These are phyloP conservation scores for Ophion slaviceki DNA, from an alignment of 2,888 invertebrate genomes.

Conservation along the genomic window DNA sequence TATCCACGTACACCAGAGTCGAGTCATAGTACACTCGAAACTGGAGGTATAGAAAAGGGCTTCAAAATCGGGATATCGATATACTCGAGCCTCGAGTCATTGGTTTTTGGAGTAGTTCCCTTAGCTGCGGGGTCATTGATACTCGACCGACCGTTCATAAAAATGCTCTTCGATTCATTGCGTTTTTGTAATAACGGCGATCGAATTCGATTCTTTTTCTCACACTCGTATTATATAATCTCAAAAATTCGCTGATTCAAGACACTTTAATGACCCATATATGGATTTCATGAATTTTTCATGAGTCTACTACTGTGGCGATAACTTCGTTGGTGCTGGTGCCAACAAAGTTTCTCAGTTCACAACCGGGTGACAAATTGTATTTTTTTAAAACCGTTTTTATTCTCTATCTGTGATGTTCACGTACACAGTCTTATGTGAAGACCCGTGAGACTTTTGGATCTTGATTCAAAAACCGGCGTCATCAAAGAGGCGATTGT, in stretches of 20 bases:
- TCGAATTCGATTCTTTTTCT: slow-evolving; percentile 74
- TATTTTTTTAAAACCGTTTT: slow-evolving; percentile 18
- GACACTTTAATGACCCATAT: slow-evolving; percentile 76
- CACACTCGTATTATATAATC: slow-evolving; percentile 76
- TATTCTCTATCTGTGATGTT: background rate
- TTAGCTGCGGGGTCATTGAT: slow-evolving; percentile 81
- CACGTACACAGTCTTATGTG: background rate
- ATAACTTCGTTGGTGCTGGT: too few relatives aligned
- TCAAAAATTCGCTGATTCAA: slow-evolving; percentile 76
- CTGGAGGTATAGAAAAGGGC: slow-evolving; percentile 48
- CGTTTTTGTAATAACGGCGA: slow-evolving; percentile 76
- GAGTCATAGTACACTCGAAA: background rate
- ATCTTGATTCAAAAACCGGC: background rate
- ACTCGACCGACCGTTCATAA: slow-evolving; percentile 81
- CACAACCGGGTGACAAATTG: background rate
- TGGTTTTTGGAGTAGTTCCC: slow-evolving; percentile 55
- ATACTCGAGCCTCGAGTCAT: slow-evolving; percentile 69
- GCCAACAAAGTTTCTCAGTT: background rate
- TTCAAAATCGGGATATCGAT: slow-evolving; percentile 71
- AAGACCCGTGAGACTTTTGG: slow-evolving; percentile 46
- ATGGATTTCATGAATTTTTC: slow-evolving; percentile 74
- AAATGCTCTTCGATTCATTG: slow-evolving; percentile 59
- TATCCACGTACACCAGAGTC: background rate
- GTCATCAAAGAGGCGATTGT: background rate
- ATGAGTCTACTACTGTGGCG: slow-evolving; percentile 58